phyloP scores from a whole-genome alignment of 2,113 vertebrate genomes.

The Amazona vittata region DNA sequence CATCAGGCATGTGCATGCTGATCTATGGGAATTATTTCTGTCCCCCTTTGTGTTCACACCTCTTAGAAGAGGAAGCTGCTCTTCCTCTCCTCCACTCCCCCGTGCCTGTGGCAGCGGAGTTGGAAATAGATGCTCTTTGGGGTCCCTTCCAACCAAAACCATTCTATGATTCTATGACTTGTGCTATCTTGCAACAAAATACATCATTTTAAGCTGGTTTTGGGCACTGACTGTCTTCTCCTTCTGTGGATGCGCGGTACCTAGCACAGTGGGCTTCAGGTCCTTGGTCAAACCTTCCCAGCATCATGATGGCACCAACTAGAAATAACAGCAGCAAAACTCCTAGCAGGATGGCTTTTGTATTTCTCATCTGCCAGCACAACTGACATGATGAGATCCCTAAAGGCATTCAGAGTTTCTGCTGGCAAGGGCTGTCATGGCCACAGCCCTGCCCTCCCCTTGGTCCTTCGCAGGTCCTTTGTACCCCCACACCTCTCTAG shows the following conservation, averaged over 20 bases:
- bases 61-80: background rate
- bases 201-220: background rate
- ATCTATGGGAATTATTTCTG: background rate
- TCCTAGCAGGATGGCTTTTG: background rate
- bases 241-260: background rate
- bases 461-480: fast-evolving
- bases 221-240: fast-evolving
- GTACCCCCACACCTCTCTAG: background rate
- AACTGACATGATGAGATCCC: background rate
- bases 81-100: background rate
- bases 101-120: background rate
- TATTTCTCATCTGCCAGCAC: background rate
- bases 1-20: background rate
- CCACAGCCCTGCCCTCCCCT: background rate
- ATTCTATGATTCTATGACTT: background rate
- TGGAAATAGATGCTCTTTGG: background rate
- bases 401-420: background rate
- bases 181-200: background rate
- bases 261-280: fast-evolving
- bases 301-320: background rate
- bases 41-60: background rate
- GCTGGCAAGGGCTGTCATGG: fast-evolving
- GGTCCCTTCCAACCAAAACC: background rate
- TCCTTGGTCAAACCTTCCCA: background rate
- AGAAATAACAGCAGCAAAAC: background rate